Base-by-base conservation (phyloP, 1,140 invertebrate species). In the Sesamia nonagrioides region DNA sequence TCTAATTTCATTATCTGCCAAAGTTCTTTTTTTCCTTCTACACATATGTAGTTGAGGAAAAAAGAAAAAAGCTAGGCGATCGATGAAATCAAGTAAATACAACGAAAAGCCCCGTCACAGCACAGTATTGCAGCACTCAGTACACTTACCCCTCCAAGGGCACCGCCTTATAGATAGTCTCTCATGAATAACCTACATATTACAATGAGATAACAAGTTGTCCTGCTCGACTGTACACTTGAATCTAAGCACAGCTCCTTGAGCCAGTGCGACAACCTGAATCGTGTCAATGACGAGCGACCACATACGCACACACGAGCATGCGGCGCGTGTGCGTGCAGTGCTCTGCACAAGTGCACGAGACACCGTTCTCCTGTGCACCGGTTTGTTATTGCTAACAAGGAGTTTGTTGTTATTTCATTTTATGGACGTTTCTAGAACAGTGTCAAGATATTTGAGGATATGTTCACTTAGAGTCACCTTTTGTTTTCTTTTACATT, bases 241-340 rank as follows among this genome's bases (percentile, higher is more conserved):
- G 35, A 61, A 48, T 75, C 56, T 75, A 75, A 75, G 56, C 63
- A 58, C 52, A 72, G 37, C 86, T 90, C 86, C 89, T 90, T 87
- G 86, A 86, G 81, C 72, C 75, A 66, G 86, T 84, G 72, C 89
- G 89, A 89, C 86, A 88, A 90, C 89, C 89, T 82, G 86, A 89
- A 83, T 75, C 81, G 74, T 89, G 89, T 90, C 89, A 90, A 90
- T 90, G 89, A 90, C 89, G 85, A 88, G 50, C 76, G 61, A 88
- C 73, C 80, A 74, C 77, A 79, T 83, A 80, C 83, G 78, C 75
- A 79, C 81, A 68, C 76, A 78, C 60, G 63, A 27, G 27, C 60
- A 18, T n/a, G 60, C 68, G 33, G 73, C 54, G 45, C 61, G 60
- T 45, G 61, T 50, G 60, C 40, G 74, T 60, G 11, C 35, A 52